Evolutionary conservation across 2,888 invertebrate species (phyloP).

Genomic region (Cerceris ruficornis): DNA sequence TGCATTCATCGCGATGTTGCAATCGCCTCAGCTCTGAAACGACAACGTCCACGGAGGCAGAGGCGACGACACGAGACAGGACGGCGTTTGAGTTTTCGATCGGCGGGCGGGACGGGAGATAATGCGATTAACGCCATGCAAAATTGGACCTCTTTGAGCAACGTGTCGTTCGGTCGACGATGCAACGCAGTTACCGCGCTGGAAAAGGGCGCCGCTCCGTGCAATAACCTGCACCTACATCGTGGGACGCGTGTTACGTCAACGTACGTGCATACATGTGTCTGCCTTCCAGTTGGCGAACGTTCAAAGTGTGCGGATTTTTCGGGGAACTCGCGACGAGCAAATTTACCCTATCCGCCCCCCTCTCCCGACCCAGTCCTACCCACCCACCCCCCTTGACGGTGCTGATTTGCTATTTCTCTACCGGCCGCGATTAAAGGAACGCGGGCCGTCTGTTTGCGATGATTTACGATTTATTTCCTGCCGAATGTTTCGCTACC

Average conservation of each 20-base stretch:
- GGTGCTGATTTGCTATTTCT: slow-evolving; percentile 50
- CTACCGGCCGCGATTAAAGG: slow-evolving; percentile 50
- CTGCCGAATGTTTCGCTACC: too few species aligned
- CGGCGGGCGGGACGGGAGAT: slow-evolving; percentile 55
- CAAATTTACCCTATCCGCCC: slow-evolving; percentile 55
- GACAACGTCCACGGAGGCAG: slow-evolving; percentile 19
- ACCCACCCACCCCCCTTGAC: not conserved
- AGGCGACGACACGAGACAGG: slow-evolving; percentile 37
- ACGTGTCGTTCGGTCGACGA: slow-evolving; percentile 69
- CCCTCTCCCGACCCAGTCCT: too few species aligned
- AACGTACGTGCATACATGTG: slow-evolving; percentile 20
- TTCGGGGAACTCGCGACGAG: slow-evolving; percentile 62
- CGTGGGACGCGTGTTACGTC: slow-evolving; percentile 8
- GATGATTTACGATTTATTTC: slow-evolving; percentile 30
- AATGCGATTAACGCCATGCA: slow-evolving; percentile 74
- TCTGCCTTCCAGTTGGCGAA: not conserved
- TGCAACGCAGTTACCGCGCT: slow-evolving; percentile 67
- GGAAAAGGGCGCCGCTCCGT: slow-evolving; percentile 63
- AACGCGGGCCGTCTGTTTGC: slow-evolving; percentile 24
- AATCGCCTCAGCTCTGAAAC: slow-evolving; percentile 17
- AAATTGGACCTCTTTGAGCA: slow-evolving; percentile 77
- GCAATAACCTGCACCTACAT: slow-evolving; percentile 62
- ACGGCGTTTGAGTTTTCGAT: slow-evolving; percentile 68
- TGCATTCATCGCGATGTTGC: slow-evolving; percentile 33
- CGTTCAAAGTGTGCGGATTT: slow-evolving; percentile 60